These are phyloP conservation scores for Arizona elegans DNA, from an alignment of 2,113 vertebrate genomes.

Conservation along the genomic window DNA sequence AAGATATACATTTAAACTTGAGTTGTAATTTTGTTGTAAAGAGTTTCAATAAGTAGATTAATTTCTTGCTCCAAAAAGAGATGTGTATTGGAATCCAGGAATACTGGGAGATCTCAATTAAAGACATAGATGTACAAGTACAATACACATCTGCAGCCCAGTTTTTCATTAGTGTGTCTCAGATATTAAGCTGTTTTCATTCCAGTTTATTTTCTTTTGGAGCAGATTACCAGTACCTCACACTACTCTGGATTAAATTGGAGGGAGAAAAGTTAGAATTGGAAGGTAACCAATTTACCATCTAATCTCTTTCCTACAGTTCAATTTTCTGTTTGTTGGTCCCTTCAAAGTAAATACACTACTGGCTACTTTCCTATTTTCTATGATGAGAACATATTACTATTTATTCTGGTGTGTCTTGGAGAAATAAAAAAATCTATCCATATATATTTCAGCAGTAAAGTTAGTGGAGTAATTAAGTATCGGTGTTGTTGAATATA, in stretches of 20 bases:
- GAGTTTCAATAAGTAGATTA: not conserved
- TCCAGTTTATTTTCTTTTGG: slow-evolving; percentile 17
- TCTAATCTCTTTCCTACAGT: slow-evolving; percentile 5
- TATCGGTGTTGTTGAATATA: not conserved
- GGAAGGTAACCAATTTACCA: not conserved
- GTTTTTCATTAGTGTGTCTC: slow-evolving; percentile 13
- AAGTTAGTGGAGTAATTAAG: not conserved
- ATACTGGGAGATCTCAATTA: not conserved
- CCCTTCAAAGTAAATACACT: not conserved
- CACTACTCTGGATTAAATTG: not conserved
- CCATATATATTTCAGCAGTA: not conserved
- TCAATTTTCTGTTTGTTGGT: not conserved
- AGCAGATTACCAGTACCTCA: not conserved
- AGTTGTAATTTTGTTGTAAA: not conserved
- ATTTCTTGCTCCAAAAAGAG: not conserved
- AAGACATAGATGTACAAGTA: not conserved
- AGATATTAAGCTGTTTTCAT: not conserved
- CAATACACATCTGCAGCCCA: not conserved
- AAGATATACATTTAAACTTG: not conserved
- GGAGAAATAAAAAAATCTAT: not conserved
- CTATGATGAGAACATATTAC: not conserved
- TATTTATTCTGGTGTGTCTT: not conserved
- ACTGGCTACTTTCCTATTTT: not conserved
- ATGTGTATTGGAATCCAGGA: not conserved
- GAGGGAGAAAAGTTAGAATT: not conserved